Base-by-base conservation (phyloP, 53 echinoderm and acorn worm genomes). In the Holothuria scabra region DNA sequence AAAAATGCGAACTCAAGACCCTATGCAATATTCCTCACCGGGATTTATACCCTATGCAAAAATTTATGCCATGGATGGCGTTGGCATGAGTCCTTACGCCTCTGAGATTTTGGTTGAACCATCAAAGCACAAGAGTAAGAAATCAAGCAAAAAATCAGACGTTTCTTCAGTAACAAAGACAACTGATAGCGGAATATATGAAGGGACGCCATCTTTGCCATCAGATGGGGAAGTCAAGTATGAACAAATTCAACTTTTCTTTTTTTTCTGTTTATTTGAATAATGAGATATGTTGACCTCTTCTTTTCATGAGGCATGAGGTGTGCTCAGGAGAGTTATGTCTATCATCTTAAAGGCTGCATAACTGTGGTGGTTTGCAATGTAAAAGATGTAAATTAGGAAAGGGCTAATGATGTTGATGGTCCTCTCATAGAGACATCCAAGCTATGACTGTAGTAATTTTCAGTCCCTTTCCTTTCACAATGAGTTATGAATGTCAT, bases 161-260 rank as follows among this genome's bases (percentile, higher is more conserved):
- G 94, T 94, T 66, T 97, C 97, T 14, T 94, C 92, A 6, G 91
- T 88, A 34, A 92, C 99, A 18, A 97, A 97, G 85, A 94, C 99
- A 44, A 97, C 99, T 41, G 99, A 97, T 55, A 97, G 99, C 52
- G 99, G 99, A 8, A 97, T 97, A 28, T 97, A 88, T 74, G 99
- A 97, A 48, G 99, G 99, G 20, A 88, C 97, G 18, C 92, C 94
- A 19, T 97, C 99, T 22, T 79, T 97, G 26, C 99, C 99, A 41
- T 97, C 99, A 9, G 99, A 97, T 74, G 62, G 81, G 19, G 81
- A 80, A 62, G 38, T 61, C 33, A 60, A 80, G 81, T 80, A 80
- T 1, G 81, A 60, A 41, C 62, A 28, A 61, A 61, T 13, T 24
- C 11, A 24, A 28, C 0, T 28, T 24, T 24, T 4, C 6, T 11